Evolutionary conservation across 53 echinoderm and acorn worm genomes (phyloP).

Genomic region (Holothuria scabra): DNA sequence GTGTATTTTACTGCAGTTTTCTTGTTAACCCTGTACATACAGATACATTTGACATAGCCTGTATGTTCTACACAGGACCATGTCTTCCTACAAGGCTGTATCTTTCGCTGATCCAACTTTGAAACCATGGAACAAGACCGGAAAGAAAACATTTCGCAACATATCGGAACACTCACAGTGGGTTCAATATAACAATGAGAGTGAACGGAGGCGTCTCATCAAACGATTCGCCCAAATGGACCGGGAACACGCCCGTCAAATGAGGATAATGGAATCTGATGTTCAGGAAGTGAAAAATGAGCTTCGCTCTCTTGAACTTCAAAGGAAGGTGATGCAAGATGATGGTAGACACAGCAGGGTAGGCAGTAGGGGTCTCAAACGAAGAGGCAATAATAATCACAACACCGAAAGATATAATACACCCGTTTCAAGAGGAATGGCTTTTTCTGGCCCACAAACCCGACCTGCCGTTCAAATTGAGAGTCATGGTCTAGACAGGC

Average conservation of each 20-base stretch:
- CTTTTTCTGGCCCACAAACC: too few species aligned
- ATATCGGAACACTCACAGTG: slow-evolving; percentile 20
- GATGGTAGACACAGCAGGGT: background rate
- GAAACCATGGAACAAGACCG: too few species aligned
- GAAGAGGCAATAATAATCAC: background rate
- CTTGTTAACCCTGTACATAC: too few species aligned
- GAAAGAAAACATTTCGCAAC: background rate
- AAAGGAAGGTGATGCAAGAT: background rate
- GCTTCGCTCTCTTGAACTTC: background rate
- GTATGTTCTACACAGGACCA: too few species aligned
- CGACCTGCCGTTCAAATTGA: too few species aligned
- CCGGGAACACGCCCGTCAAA: slow-evolving; percentile 19
- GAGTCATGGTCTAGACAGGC: too few species aligned
- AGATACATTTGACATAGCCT: too few species aligned
- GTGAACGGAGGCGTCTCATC: background rate
- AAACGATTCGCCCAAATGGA: slow-evolving; percentile 23
- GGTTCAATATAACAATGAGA: slow-evolving; percentile 16
- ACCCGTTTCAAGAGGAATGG: too few species aligned
- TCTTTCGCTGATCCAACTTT: too few species aligned
- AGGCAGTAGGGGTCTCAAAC: background rate
- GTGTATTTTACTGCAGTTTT: too few species aligned
- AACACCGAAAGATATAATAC: too few species aligned
- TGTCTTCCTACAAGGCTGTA: too few species aligned
- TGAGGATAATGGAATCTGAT: slow-evolving; percentile 27
- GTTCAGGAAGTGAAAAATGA: slow-evolving; percentile 23